Conservation (phyloP, 2,888 invertebrate genomes). For the Lacanobia oleracea region DNA sequence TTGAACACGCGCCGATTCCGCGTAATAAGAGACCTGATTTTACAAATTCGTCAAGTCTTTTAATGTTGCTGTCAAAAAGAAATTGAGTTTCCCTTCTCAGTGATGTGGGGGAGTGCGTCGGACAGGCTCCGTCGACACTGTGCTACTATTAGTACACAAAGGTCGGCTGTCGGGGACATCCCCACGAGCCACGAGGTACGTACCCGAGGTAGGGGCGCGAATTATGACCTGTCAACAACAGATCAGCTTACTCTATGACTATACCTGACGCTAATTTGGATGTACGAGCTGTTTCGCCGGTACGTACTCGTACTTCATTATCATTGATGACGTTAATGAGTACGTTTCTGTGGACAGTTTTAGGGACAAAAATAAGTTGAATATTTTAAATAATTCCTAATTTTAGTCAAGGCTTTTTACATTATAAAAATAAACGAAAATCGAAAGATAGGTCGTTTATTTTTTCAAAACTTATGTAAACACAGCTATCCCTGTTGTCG, state of each 20-base stretch:
- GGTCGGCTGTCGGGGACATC: conserved; percentile 82
- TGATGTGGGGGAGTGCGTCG: conserved; percentile 76
- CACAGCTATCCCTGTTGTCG: conserved; percentile 68
- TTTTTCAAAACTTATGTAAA: conserved; percentile 60
- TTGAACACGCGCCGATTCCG: conserved; percentile 15
- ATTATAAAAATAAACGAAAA: conserved; percentile 23
- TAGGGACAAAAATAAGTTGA: neutral
- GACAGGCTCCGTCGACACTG: conserved; percentile 79
- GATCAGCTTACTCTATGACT: conserved; percentile 70
- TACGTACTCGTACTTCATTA: neutral
- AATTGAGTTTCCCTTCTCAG: conserved; percentile 82
- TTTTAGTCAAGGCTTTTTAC: neutral
- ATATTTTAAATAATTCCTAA: neutral
- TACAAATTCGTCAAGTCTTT: conserved; percentile 70
- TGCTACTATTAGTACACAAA: conserved; percentile 86
- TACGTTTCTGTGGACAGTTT: neutral
- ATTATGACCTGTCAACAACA: conserved; percentile 87
- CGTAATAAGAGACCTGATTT: conserved; percentile 51
- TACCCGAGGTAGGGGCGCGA: conserved; percentile 75
- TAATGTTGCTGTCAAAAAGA: conserved; percentile 84
- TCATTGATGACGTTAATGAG: neutral
- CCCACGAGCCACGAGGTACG: conserved; percentile 30
- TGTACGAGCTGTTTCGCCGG: conserved; percentile 28
- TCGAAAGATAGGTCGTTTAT: conserved; percentile 13
- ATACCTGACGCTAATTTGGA: conserved; percentile 75